Evolutionary conservation across 2,888 invertebrate species (phyloP).

Genomic region (Meghimatium bilineatum): DNA sequence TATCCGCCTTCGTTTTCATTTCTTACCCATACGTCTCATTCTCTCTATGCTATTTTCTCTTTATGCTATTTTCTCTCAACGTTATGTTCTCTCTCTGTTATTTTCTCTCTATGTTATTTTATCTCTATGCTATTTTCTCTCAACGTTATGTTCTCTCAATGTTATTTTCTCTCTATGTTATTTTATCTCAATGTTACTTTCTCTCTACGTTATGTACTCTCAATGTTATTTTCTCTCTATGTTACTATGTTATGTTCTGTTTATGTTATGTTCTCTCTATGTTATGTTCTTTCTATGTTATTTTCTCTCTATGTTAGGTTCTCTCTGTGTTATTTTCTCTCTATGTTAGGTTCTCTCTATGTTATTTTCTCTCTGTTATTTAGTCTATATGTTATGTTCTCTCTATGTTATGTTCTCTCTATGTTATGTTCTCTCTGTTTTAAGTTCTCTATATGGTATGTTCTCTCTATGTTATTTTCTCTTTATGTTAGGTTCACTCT

Average conservation of each 20-base stretch:
- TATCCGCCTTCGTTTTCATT: neutral
- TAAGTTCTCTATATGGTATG: neutral
- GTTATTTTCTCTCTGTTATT: neutral
- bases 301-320: neutral
- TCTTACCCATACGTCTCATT: neutral
- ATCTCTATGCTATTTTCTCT: neutral
- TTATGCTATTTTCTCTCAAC: no score
- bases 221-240: neutral
- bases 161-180: neutral
- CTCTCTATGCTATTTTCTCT: no score
- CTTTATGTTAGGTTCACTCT: neutral
- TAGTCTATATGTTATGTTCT: neutral
- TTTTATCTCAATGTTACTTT: neutral
- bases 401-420: neutral
- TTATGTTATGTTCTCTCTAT: neutral
- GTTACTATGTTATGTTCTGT: neutral
- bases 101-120: neutral
- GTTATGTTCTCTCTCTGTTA: neutral
- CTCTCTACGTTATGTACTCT: neutral
- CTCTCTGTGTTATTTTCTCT: neutral
- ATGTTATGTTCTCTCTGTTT: neutral
- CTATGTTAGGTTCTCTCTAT: neutral
- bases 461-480: neutral
- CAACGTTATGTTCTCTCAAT: neutral
- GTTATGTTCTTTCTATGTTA: neutral